Evolutionary conservation across 2,797 vertebrate species (phyloP).

Genomic region (Hydrophis major): DNA sequence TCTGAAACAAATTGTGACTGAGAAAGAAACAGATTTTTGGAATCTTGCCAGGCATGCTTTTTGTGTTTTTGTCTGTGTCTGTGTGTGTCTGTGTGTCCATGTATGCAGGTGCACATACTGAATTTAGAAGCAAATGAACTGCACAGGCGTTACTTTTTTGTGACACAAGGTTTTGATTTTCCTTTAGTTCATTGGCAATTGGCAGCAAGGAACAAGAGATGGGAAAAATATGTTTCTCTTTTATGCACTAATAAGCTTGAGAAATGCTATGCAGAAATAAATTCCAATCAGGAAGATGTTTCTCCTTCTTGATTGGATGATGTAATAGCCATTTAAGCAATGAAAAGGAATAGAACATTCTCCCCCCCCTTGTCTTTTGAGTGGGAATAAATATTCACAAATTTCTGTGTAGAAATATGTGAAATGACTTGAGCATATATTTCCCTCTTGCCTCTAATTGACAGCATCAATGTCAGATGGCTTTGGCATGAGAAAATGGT

Average conservation of each 20-base stretch:
- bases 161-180: neutral
- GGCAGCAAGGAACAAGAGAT: neutral
- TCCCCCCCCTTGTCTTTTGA: neutral
- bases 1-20: neutral
- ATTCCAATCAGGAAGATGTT: slow-evolving; percentile 18
- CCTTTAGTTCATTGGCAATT: slow-evolving; percentile 19
- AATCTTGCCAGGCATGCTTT: slow-evolving; percentile 26
- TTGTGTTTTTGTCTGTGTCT: neutral
- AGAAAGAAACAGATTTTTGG: neutral
- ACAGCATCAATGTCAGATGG: neutral
- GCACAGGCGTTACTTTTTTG: slow-evolving; percentile 17
- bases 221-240: neutral
- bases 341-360: slow-evolving; percentile 33
- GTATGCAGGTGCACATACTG: neutral
- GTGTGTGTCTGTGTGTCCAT: neutral
- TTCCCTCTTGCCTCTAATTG: neutral
- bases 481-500: neutral
- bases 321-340: slow-evolving; percentile 35
- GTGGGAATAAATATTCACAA: neutral
- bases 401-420: neutral
- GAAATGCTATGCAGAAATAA: slow-evolving; percentile 29
- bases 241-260: slow-evolving; percentile 45
- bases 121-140: slow-evolving; percentile 46
- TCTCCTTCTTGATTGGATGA: neutral
- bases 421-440: neutral